Base-by-base conservation (phyloP, 2,888 invertebrate genomes). In the Scaptomyza reducta region DNA sequence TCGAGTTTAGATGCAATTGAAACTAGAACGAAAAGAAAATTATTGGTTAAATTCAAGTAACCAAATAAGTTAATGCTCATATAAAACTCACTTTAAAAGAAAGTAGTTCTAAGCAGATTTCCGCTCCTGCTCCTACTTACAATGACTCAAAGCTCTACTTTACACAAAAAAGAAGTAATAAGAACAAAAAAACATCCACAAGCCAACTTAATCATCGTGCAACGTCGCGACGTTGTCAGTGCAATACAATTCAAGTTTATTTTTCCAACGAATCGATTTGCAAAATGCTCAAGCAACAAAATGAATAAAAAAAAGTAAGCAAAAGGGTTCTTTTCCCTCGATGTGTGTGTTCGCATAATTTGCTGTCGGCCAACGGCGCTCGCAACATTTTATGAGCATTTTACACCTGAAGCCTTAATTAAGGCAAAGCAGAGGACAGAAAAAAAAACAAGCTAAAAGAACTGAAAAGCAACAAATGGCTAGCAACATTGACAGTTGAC, bases 401-500 rank as follows among this genome's bases (percentile, higher is more conserved):
- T 79, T 86, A 79, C 86, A 84, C 84, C 77, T 84, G 86, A 84
- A 74, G 77, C 86, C 86, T 77, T 88, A 84, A 87, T 85, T 85
- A 86, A 77, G 87, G 40, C 14, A 16, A 44, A n/a, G 18, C 29
- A 6, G 1, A 46, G 9, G 38, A 13, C 13, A 27, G 31, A 35
- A 22, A n/a, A 14, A 13, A 11, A 7, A 14, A 13, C 6, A 7
- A 7, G 22, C 11, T 11, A 11, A 45, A 31, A 57, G 27, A 68
- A 46, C 59, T 47, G 53, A 61, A 62, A 70, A 68, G 60, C 61
- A 61, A 59, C 62, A 69, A 77, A 68, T 54, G 65, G 16, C 54
- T 42, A 45, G 55, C 45, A 73, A 64, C 69, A 71, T 74, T 74
- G 77, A 77, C 77, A 79, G 77, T 81, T 79, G 79, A 67, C 59